Conservation (phyloP, 2,888 invertebrate genomes). For the Drosophila ezoana region DNA sequence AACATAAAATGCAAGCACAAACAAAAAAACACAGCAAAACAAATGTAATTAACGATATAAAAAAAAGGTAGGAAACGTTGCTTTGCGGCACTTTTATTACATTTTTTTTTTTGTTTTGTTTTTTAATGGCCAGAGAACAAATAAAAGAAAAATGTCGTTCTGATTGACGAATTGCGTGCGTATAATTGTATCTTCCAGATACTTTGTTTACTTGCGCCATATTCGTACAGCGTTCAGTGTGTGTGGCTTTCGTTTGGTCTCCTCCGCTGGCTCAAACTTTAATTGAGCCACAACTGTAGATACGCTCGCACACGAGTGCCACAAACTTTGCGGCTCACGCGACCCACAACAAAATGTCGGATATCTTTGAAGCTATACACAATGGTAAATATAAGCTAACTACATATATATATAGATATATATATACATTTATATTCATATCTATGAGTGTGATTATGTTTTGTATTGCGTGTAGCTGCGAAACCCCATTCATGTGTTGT, state of each 20-base stretch:
- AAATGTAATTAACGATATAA: conserved; percentile 61
- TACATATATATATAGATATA: conserved; percentile 14
- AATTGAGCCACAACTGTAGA: conserved; percentile 75
- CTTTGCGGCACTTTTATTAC: conserved; percentile 80
- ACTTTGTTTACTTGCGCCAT: conserved; percentile 79
- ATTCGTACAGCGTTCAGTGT: conserved; percentile 48
- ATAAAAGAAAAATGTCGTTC: conserved; percentile 83
- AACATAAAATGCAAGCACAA: conserved; percentile 62
- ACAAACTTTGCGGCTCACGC: conserved; percentile 61
- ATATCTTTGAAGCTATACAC: conserved; percentile 65
- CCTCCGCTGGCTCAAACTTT: conserved; percentile 54
- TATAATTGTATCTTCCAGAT: conserved; percentile 83
- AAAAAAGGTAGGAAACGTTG: conserved; percentile 67
- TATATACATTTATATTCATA: conserved; percentile 3
- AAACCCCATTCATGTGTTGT: conserved; percentile 59
- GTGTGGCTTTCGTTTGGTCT: conserved; percentile 50
- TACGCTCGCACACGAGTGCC: conserved; percentile 56
- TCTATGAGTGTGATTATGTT: background rate
- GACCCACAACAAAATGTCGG: conserved; percentile 72
- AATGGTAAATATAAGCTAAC: conserved; percentile 29
- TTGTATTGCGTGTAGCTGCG: conserved; percentile 49
- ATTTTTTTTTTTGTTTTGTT: conserved; percentile 34
- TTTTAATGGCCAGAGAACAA: conserved; percentile 75
- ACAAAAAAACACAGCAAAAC: conserved; percentile 58
- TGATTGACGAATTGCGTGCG: conserved; percentile 85